These are phyloP conservation scores for Ditylenchus weischeri DNA, from an alignment of 2,888 invertebrate species.

Conservation along the genomic window DNA sequence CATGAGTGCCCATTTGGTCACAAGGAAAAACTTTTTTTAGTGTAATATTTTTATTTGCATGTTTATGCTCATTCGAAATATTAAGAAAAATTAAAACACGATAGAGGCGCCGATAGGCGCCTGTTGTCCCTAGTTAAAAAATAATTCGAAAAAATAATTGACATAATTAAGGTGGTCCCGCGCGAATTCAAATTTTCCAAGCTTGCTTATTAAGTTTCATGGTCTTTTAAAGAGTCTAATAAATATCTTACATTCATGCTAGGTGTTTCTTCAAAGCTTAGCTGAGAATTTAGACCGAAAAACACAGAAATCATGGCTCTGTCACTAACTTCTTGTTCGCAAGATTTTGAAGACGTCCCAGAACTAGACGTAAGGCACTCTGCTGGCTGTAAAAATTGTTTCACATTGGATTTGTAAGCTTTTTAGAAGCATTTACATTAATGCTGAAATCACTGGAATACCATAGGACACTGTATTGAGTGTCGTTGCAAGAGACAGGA, in stretches of 20 bases:
- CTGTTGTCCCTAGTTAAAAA: too few relatives aligned
- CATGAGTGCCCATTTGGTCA: too few relatives aligned
- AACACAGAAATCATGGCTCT: constrained; percentile 7
- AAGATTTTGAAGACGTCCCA: background rate
- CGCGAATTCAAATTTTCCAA: too few relatives aligned
- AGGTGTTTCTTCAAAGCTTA: constrained; percentile 1
- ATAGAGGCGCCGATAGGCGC: too few relatives aligned
- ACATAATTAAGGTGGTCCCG: too few relatives aligned
- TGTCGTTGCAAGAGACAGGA: constrained; percentile 31
- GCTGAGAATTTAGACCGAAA: background rate
- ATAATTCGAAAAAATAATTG: too few relatives aligned
- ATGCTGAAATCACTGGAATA: background rate
- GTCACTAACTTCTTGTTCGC: background rate
- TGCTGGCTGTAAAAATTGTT: background rate
- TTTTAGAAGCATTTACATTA: background rate
- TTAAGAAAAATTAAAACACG: too few relatives aligned
- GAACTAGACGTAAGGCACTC: background rate
- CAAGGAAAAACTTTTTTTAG: too few relatives aligned
- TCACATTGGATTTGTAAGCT: background rate
- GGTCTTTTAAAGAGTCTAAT: too few relatives aligned
- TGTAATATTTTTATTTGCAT: too few relatives aligned
- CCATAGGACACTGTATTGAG: constrained; percentile 17
- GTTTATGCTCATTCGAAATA: too few relatives aligned
- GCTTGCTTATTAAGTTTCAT: too few relatives aligned
- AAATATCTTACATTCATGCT: background rate